phyloP scores from a whole-genome alignment of 2,797 vertebrate genomes.

The Rhynchotus rufescens region DNA sequence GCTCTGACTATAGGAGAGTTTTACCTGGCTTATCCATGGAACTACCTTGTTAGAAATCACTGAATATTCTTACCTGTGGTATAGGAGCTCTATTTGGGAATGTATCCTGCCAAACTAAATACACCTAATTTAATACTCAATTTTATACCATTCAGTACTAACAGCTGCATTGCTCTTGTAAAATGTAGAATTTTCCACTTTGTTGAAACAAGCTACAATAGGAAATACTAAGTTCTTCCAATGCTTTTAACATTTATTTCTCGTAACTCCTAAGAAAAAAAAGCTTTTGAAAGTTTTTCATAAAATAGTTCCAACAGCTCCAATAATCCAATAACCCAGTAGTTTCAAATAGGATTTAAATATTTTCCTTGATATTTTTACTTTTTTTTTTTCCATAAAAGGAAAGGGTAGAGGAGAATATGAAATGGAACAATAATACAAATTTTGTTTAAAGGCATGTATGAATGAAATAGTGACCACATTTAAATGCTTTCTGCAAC shows the following conservation, averaged over 20 bases:
- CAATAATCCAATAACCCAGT: no score
- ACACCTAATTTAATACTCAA: neutral
- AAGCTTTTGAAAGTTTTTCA: neutral
- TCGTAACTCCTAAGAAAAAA: neutral
- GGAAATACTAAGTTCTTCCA: neutral
- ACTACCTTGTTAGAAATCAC: neutral
- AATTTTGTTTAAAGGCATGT: neutral
- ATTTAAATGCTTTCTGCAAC: neutral
- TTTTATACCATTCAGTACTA: neutral
- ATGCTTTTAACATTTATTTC: neutral
- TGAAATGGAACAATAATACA: neutral
- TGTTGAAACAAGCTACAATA: neutral
- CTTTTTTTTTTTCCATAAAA: neutral
- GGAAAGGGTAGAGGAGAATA: neutral
- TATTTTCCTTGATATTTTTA: neutral
- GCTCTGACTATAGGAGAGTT: neutral
- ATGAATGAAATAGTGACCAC: neutral
- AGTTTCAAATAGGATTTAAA: neutral
- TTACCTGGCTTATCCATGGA: neutral
- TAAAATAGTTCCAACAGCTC: neutral
- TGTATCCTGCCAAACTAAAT: neutral
- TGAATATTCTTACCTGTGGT: neutral
- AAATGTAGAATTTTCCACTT: neutral
- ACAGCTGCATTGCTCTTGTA: neutral
- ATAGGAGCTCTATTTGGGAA: neutral